phyloP scores from a whole-genome alignment of 1,140 invertebrate species.

The Geopemphigus sp. region DNA sequence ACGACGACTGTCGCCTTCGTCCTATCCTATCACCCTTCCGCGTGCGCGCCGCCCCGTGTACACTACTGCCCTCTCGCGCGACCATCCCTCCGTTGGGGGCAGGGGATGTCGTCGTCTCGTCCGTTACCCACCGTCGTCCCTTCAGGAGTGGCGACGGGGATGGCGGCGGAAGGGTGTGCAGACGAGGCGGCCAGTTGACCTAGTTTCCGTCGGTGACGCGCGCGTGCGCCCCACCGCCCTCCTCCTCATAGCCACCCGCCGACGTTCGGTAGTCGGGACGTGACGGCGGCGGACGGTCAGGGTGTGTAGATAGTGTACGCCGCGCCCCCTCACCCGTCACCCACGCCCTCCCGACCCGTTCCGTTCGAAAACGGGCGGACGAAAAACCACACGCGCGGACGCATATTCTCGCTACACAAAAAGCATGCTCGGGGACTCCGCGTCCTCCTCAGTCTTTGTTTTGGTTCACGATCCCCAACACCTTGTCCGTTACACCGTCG shows the following conservation, averaged over 20 bases:
- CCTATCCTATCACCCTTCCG: too few species aligned
- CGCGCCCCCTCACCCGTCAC: background rate
- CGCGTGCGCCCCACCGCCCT: background rate
- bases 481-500: background rate
- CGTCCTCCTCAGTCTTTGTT: constrained; percentile 41
- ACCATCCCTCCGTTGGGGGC: too few species aligned
- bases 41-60: too few species aligned
- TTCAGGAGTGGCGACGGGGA: too few species aligned
- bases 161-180: too few species aligned
- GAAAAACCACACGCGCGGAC: background rate
- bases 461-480: constrained; percentile 14
- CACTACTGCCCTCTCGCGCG: too few species aligned
- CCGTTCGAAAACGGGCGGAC: background rate
- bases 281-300: background rate
- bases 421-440: constrained; percentile 32
- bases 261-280: background rate
- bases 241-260: too few species aligned
- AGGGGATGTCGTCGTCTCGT: too few species aligned
- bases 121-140: too few species aligned
- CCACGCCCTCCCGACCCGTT: too few species aligned
- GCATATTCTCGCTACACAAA: background rate
- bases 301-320: constrained; percentile 13
- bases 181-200: constrained; percentile 18
- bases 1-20: too few species aligned
- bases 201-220: constrained; percentile 4